phyloP scores from a whole-genome alignment of 2,888 invertebrate genomes.

The Leucoma salicis region DNA sequence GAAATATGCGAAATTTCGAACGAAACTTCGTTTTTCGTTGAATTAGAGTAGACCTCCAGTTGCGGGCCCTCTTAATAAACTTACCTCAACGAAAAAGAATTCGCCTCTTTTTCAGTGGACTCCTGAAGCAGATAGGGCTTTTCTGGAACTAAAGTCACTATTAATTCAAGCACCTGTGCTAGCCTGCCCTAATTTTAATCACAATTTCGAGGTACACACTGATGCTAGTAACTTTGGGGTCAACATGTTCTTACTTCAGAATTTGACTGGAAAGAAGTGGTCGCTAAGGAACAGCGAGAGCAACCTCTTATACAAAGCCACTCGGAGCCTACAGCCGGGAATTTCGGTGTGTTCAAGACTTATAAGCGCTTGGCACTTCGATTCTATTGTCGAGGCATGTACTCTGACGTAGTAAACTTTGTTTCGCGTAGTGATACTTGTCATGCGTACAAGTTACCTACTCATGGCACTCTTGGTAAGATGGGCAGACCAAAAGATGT shows the following conservation, averaged over 20 bases:
- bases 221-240: conserved; percentile 11
- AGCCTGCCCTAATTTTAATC: neutral
- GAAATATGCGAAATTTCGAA: too few species aligned
- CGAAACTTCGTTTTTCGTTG: too few species aligned
- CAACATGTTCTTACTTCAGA: neutral
- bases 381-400: conserved; percentile 13
- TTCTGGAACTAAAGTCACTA: too few species aligned
- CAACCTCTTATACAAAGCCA: conserved; percentile 18
- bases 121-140: too few species aligned
- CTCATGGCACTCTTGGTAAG: too few species aligned
- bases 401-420: neutral
- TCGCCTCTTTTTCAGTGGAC: too few species aligned
- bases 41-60: too few species aligned
- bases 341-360: conserved; percentile 11
- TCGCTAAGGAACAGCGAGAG: conserved; percentile 14
- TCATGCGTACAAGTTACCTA: conserved; percentile 16
- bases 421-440: conserved; percentile 4
- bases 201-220: conserved; percentile 1
- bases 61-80: too few species aligned
- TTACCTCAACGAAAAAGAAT: too few species aligned
- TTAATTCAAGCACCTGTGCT: neutral
- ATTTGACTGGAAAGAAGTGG: conserved; percentile 32
- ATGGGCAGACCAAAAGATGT: conserved; percentile 14
- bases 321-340: conserved; percentile 22
- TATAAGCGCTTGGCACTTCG: neutral